phyloP scores from a whole-genome alignment of 1,140 invertebrate species.

The Heliothis subflexa region DNA sequence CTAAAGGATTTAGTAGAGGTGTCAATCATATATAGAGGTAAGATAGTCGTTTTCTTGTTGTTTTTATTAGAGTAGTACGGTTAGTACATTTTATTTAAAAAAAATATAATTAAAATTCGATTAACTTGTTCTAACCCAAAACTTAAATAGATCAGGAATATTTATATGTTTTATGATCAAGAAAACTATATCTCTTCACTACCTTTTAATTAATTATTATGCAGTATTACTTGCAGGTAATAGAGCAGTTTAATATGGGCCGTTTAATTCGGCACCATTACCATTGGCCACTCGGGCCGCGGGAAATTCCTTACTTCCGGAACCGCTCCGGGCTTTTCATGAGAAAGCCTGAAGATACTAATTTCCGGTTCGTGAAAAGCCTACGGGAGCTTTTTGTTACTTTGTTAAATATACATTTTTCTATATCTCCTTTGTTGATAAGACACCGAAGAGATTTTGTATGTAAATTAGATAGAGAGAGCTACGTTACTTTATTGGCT shows the following conservation, averaged over 20 bases:
- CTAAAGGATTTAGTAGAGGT: too few relatives aligned
- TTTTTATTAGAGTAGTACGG: too few relatives aligned
- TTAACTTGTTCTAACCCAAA: too few relatives aligned
- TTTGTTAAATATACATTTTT: constrained; percentile 50
- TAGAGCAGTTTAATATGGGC: constrained; percentile 33
- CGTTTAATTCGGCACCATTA: constrained; percentile 52
- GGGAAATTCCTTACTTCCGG: constrained; percentile 63
- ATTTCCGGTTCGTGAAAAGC: constrained; percentile 60
- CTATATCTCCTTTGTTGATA: constrained; percentile 22
- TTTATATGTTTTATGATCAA: too few relatives aligned
- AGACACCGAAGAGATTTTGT: constrained; percentile 10
- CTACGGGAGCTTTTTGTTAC: constrained; percentile 53
- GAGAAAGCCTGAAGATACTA: constrained; percentile 59
- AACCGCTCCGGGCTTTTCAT: constrained; percentile 51
- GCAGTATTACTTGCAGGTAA: background rate
- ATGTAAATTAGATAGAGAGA: constrained; percentile 4
- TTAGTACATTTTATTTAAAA: too few relatives aligned
- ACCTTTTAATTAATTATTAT: background rate
- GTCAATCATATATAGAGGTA: too few relatives aligned
- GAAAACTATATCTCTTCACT: background rate
- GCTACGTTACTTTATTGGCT: background rate
- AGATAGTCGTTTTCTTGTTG: too few relatives aligned
- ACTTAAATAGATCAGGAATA: too few relatives aligned
- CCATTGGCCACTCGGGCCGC: constrained; percentile 50
- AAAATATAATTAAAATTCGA: too few relatives aligned